Base-by-base conservation (phyloP, 2,888 invertebrate genomes). In the Galerucella calmariensis region DNA sequence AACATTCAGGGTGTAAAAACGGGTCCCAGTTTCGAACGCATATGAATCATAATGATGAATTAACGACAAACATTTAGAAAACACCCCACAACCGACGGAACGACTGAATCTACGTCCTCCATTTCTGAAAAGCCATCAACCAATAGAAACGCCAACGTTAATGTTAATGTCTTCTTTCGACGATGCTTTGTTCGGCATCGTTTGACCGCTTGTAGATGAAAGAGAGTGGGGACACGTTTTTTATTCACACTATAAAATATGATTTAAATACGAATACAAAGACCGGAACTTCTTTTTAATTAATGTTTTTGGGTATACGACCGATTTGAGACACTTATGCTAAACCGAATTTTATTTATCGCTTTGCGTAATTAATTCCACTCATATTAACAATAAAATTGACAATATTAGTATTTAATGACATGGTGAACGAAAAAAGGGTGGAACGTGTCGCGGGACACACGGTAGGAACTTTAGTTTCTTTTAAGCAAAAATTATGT, bases 1-100 rank as follows among this genome's bases (percentile, higher is more conserved):
- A 86, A 86, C 86, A 86, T 87, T 87, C 85, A 84, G 85, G 85
- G 86, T 86, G 85, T 86, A 86, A 87, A 87, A 86, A 86, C 86
- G 86, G 84, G 85, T 86, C 86, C 86, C 86, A 83, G 86, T 86
- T 87, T 86, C 86, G 84, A 87, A 87, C 87, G 87, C 86, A 86
- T 87, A 87, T 88, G 87, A 88, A 88, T 88, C 88, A 88, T 88
- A 87, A 87, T 88, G 88, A 88, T 88, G 88, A 87, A 88, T 88
- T 88, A 88, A 87, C 87, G 87, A 87, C 87, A 86, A 87, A 87
- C 87, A 86, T 87, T 87, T 86, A 87, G 86, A 87, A 87, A 87
- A 87, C 86, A 86, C 86, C 87, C 87, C 87, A 86, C 84, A 82
- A 79, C 78, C 79, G 80, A 78, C 80, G 65, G 20, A 71, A 65